Base-by-base conservation (phyloP, 2,797 vertebrate genomes). In the Ciconia nigra region DNA sequence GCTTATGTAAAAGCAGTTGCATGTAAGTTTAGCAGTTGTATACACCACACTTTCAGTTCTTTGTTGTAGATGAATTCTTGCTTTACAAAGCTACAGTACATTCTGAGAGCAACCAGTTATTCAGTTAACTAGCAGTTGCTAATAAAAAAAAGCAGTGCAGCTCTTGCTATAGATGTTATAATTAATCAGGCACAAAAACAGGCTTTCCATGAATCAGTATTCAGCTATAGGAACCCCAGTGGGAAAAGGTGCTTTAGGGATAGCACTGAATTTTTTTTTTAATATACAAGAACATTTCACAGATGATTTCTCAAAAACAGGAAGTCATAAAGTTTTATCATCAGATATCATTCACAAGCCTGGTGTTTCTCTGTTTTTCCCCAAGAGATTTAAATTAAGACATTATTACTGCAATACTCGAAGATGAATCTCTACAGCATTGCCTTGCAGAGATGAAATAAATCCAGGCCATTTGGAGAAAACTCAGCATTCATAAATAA, bases 401-500 rank as follows among this genome's bases (percentile, higher is more conserved):
- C 25, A 61, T 86, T 90, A 91, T 74, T 61, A 72, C 58, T 94
- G 77, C 86, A 83, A 69, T 52, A 79, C 18, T 73, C 6, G 1
- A 46, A 88, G 85, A 67, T 85, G 58, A 88, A 85, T 86, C 74
- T 87, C 88, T 90, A 74, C 80, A 89, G 39, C 65, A 54, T 63
- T 91, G 61, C 65, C 83, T 97, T 9, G 21, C 54, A 91, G 74
- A 94, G 52, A 61, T 39, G 46, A 96, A 94, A 97, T 95, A 96
- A 97, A 96, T 82, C 55, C 51, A 63, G 69, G 26, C 11, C n/a
- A 77, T 76, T 90, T 90, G 83, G 46, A 84, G 70, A 88, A 90
- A 94, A 90, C 19, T 51, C 8, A 0, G 31, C 49, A 25, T 65
- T 90, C 86, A 88, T 94, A 94, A 96, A 92, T 81, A 90, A 71